Base-by-base conservation (phyloP, 1,140 invertebrate species). In the Oncopodura yosiiana region DNA sequence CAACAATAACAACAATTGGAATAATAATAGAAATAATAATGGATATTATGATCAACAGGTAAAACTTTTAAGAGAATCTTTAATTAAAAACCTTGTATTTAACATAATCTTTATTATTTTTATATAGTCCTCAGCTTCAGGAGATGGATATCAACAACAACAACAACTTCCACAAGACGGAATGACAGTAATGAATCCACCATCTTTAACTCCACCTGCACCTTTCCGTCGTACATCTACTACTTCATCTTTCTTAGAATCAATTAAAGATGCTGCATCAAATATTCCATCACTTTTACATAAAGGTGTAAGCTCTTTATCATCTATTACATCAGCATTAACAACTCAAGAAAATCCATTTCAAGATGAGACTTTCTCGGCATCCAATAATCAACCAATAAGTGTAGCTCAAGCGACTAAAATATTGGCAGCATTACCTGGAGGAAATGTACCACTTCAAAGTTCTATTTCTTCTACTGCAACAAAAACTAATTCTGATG, bases 221-320 rank as follows among this genome's bases (percentile, higher is more conserved):
- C 1, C 46, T 2, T 14, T 23, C 2, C 32, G 34, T 2, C 18
- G 16, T 9, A 49, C 30, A 18, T 16, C 27, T 14, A 37, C 46
- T 3, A 34, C 46, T 2, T 14, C 34, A 18, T 27, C 39, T 1
- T 50, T 57, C 12, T 24, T 57, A 1, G 48, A 51, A 8, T 34
- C 48, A 3, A 21, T 58, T 2, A 41, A 32, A 5, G n/a, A 26
- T 21, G 56, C 56, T 23, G 60, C 55, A 3, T 43, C 44, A 0
- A 44, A 36, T 2, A 43, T 61, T 26, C 54, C 60, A 12, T 48
- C 45, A 16, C 14, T 61, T 12, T 21, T 61, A 18, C 60, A 61
- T 44, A 50, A 49, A 14, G 60, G 56, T 0, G 26, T 58, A 1
- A 54, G 58, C 2, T 49, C 46, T 1, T 30, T 63, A 16, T 42